These are phyloP conservation scores for Diachrysia chrysitis DNA, from an alignment of 2,888 invertebrate species.

Conservation along the genomic window DNA sequence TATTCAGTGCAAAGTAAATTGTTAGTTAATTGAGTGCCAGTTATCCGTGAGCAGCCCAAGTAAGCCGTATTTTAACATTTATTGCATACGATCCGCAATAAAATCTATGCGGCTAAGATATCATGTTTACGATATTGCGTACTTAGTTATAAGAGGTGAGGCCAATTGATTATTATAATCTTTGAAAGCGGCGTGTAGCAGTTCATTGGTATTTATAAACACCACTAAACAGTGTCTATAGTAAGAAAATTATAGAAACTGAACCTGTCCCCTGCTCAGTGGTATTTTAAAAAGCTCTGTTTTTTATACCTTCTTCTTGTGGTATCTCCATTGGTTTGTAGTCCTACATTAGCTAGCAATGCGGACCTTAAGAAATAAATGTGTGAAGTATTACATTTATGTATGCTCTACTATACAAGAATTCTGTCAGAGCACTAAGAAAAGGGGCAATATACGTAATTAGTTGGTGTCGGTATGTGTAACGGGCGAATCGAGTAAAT, in stretches of 20 bases:
- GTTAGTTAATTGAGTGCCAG: conserved; percentile 2
- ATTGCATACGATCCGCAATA: conserved; percentile 5
- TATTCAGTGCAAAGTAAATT: neutral
- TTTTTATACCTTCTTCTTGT: no score
- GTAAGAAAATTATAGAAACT: neutral
- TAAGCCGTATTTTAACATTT: conserved; percentile 16
- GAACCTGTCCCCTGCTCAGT: neutral
- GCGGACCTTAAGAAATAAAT: neutral
- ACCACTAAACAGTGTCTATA: neutral
- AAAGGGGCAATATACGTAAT: neutral
- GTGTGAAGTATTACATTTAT: conserved; percentile 2
- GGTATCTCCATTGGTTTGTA: neutral
- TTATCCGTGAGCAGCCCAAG: neutral
- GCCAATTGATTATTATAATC: conserved; percentile 19
- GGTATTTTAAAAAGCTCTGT: no score
- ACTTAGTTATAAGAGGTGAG: conserved; percentile 4
- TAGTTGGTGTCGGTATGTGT: neutral
- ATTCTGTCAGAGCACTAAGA: neutral
- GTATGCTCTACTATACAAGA: neutral
- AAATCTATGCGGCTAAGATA: conserved; percentile 16
- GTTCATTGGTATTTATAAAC: neutral
- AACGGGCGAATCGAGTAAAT: neutral
- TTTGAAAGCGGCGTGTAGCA: neutral
- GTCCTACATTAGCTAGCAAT: neutral
- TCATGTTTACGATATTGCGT: conserved; percentile 17